A percentile compares a stretch with the other conserved stretches of the same genome.
phyloP scores from a whole-genome alignment of 2,113 vertebrate species.

The Silurus meridionalis region DNA sequence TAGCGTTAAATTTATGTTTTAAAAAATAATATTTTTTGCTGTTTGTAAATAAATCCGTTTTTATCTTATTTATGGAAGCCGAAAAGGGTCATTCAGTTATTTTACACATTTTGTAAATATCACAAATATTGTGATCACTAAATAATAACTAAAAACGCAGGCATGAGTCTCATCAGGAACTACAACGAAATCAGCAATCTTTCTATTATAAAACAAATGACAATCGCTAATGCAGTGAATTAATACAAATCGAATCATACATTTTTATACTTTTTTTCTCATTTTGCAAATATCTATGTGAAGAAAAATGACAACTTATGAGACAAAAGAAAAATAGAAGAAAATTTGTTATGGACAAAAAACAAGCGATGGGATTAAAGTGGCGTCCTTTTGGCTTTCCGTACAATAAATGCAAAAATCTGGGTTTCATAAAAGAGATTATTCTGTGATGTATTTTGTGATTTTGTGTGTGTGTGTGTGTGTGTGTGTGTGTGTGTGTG shows the following conservation, averaged over 20 bases:
- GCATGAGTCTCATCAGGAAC: neutral
- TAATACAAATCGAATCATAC: neutral
- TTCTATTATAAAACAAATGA: neutral
- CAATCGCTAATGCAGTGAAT: neutral
- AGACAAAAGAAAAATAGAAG: neutral
- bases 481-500: constrained; percentile 19
- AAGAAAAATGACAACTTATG: neutral
- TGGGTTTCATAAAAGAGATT: neutral
- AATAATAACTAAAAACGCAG: neutral
- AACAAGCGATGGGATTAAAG: too few species aligned
- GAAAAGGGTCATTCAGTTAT: neutral
- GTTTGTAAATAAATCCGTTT: neutral
- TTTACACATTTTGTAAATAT: neutral
- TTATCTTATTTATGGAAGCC: neutral
- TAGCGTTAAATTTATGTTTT: neutral
- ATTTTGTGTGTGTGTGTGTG: neutral
- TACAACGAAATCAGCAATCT: neutral
- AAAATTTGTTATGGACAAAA: neutral
- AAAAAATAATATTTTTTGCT: neutral
- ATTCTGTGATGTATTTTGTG: neutral
- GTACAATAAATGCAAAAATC: neutral
- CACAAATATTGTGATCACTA: neutral
- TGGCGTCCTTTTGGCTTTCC: neutral
- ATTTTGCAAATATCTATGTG: neutral
- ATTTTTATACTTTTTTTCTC: neutral